These are phyloP conservation scores for Trichomycterus rosablanca DNA, from an alignment of 2,113 vertebrate species.

Conservation along the genomic window DNA sequence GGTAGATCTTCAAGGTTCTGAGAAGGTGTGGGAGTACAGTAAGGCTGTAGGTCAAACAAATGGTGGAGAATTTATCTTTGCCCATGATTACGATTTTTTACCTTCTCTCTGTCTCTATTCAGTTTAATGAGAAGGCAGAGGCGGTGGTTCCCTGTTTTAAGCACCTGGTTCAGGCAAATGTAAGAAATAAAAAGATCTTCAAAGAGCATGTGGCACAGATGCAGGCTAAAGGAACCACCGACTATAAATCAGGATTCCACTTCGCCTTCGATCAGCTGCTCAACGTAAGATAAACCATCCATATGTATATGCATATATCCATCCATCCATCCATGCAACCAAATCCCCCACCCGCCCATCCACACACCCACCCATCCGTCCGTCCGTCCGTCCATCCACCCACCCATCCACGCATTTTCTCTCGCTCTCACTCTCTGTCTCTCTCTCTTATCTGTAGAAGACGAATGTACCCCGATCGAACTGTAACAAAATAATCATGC, in stretches of 20 bases:
- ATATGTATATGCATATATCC: too few relatives aligned
- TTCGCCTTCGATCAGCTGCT: constrained; percentile 96
- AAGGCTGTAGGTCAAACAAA: too few relatives aligned
- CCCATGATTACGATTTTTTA: neutral
- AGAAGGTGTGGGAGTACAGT: too few relatives aligned
- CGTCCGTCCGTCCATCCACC: too few relatives aligned
- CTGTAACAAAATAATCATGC: constrained; percentile 99
- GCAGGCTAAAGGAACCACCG: constrained; percentile 94
- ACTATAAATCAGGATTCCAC: constrained; percentile 97
- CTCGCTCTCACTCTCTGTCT: too few relatives aligned
- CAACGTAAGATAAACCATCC: constrained; percentile 84
- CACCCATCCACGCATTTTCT: too few relatives aligned
- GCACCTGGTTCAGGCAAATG: constrained; percentile 95
- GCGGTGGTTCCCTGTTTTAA: constrained; percentile 91
- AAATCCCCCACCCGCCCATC: neutral
- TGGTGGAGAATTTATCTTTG: neutral
- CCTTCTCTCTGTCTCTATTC: constrained; percentile 25
- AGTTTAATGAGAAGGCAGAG: constrained; percentile 97
- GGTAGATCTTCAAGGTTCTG: too few relatives aligned
- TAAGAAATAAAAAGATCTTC: constrained; percentile 97
- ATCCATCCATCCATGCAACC: too few relatives aligned
- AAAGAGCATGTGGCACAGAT: constrained; percentile 93
- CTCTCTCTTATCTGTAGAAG: constrained; percentile 57
- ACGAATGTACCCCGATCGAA: constrained; percentile 92
- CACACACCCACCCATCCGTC: neutral